Conservation (phyloP, 64 coral and sea anemone species). For the Cladopsammia gracilis region DNA sequence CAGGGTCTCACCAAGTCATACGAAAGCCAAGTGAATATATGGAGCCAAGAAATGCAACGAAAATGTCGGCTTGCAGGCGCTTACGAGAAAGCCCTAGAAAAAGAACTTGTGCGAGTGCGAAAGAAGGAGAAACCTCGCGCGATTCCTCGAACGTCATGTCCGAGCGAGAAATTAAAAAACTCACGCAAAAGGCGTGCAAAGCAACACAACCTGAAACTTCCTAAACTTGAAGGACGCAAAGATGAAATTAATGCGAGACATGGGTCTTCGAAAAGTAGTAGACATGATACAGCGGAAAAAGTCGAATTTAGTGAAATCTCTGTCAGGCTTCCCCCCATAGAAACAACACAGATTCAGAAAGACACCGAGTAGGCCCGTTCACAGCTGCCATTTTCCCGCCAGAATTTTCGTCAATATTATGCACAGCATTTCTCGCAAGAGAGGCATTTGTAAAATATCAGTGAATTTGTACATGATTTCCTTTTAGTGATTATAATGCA, state of each 20-base stretch:
- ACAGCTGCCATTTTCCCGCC: no score
- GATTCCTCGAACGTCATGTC: background rate
- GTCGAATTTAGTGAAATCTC: background rate
- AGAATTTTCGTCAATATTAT: no score
- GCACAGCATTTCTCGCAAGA: no score
- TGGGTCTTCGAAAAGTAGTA: background rate
- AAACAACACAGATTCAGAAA: background rate
- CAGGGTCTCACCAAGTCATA: background rate
- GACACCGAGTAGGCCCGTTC: no score
- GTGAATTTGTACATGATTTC: no score
- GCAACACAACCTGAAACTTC: background rate
- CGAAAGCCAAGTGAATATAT: background rate
- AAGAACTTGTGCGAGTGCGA: background rate
- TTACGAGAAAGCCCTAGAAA: conserved; percentile 4
- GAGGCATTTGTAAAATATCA: no score
- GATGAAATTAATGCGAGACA: background rate
- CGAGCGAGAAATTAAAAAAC: background rate
- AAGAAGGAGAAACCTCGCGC: background rate
- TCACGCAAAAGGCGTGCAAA: background rate
- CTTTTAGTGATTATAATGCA: no score
- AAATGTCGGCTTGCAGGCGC: background rate
- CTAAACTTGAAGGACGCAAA: background rate
- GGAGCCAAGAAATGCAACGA: conserved; percentile 19
- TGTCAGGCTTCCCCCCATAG: background rate
- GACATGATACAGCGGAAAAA: background rate